phyloP scores from a whole-genome alignment of 2,113 vertebrate genomes.

The Scomber japonicus region DNA sequence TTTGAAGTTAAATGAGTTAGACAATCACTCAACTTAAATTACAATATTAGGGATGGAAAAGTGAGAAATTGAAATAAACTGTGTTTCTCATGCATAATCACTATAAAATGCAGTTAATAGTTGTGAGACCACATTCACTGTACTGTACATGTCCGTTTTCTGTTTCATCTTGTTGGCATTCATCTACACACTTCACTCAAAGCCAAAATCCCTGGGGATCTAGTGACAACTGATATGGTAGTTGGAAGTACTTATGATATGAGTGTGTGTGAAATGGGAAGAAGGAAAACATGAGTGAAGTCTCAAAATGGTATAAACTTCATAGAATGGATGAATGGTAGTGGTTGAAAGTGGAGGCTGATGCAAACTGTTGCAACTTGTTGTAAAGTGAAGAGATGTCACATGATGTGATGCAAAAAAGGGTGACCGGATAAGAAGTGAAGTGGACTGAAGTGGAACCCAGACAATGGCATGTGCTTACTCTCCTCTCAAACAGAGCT shows the following conservation, averaged over 20 bases:
- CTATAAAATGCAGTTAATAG: neutral
- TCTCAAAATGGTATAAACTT: constrained; percentile 43
- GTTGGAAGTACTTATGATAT: constrained; percentile 31
- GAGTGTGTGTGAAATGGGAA: constrained; percentile 57
- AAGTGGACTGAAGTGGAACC: constrained; percentile 38
- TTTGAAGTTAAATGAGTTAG: neutral
- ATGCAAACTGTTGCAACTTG: constrained; percentile 36
- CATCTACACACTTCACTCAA: neutral
- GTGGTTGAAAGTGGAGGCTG: constrained; percentile 42
- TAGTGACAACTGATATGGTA: constrained; percentile 38
- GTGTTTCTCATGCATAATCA: neutral
- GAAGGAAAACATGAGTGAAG: constrained; percentile 36
- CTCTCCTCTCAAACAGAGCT: constrained; percentile 34
- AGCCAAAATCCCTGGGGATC: constrained; percentile 51
- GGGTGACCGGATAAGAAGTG: constrained; percentile 28
- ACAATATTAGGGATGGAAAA: neutral
- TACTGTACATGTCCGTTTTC: neutral
- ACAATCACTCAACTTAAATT: neutral
- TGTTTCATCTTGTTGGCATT: neutral
- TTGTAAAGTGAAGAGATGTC: constrained; percentile 44
- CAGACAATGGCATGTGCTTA: constrained; percentile 79
- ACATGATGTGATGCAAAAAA: constrained; percentile 49
- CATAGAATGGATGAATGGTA: constrained; percentile 52
- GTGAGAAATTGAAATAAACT: neutral
- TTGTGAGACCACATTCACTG: neutral